Conservation (phyloP, 2,113 vertebrate species). For the Aptenodytes forsteri region DNA sequence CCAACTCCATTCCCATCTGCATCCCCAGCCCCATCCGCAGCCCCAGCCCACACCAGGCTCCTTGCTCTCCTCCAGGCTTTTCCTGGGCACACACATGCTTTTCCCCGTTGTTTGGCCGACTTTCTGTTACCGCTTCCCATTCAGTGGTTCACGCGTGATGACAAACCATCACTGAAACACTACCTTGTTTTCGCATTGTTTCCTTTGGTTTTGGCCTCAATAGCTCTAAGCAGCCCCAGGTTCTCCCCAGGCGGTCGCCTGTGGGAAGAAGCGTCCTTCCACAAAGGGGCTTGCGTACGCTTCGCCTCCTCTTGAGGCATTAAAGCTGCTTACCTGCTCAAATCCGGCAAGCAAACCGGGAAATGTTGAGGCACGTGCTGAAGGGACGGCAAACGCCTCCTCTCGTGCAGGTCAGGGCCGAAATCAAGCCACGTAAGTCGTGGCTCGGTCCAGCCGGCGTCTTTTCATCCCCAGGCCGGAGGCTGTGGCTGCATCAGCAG, state of each 20-base stretch:
- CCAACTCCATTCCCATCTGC: neutral
- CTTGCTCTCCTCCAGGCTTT: no score
- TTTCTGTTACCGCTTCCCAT: neutral
- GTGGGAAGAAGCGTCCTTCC: neutral
- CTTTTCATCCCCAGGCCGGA: neutral
- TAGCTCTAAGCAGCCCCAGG: neutral
- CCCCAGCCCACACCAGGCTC: neutral
- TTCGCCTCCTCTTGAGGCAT: neutral
- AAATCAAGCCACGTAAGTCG: fast-evolving
- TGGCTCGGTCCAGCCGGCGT: fast-evolving
- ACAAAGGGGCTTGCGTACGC: neutral
- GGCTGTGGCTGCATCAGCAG: neutral
- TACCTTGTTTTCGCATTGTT: fast-evolving
- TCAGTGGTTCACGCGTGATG: fast-evolving
- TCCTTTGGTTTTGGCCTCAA: neutral
- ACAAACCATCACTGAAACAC: neutral
- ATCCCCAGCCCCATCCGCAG: fast-evolving
- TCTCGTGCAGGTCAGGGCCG: neutral
- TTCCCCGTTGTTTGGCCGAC: fast-evolving
- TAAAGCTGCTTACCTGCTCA: neutral
- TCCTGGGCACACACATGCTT: fast-evolving
- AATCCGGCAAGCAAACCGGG: neutral
- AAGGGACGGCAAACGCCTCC: neutral
- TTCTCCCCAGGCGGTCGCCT: neutral
- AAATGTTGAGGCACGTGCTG: neutral